Conservation (phyloP, 2,888 invertebrate genomes). For the Metallyticus violacea region DNA sequence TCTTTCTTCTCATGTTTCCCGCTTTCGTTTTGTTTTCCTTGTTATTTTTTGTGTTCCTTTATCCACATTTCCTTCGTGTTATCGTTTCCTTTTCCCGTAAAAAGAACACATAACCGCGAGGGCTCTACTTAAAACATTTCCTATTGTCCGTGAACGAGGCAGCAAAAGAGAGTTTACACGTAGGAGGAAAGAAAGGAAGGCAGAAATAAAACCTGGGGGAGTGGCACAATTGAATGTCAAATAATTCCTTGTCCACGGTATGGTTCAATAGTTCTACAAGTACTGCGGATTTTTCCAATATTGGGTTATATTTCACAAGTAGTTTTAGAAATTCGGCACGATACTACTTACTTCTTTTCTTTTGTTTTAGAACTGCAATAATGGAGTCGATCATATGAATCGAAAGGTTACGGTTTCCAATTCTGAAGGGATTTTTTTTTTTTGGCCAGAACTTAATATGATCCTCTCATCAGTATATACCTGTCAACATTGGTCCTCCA, state of each 20-base stretch:
- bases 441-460: too few species aligned
- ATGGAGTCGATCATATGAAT: too few species aligned
- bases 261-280: not conserved
- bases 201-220: not conserved
- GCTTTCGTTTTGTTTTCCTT: not conserved
- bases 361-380: too few species aligned
- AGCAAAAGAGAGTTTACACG: not conserved
- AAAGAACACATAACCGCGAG: not conserved
- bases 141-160: not conserved
- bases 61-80: slow-evolving; percentile 29
- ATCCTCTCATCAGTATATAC: too few species aligned
- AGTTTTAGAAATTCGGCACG: too few species aligned
- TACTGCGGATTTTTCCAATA: not conserved
- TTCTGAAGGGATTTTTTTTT: too few species aligned
- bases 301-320: too few species aligned
- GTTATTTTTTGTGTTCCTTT: not conserved
- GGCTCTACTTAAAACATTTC: not conserved
- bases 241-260: not conserved
- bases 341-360: too few species aligned
- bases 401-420: too few species aligned
- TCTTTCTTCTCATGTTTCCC: not conserved
- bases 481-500: too few species aligned
- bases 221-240: not conserved
- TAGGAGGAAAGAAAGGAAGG: not conserved
- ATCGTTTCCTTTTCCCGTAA: slow-evolving; percentile 29